phyloP scores from a whole-genome alignment of 2,113 vertebrate species.

The Aphyosemion australe region DNA sequence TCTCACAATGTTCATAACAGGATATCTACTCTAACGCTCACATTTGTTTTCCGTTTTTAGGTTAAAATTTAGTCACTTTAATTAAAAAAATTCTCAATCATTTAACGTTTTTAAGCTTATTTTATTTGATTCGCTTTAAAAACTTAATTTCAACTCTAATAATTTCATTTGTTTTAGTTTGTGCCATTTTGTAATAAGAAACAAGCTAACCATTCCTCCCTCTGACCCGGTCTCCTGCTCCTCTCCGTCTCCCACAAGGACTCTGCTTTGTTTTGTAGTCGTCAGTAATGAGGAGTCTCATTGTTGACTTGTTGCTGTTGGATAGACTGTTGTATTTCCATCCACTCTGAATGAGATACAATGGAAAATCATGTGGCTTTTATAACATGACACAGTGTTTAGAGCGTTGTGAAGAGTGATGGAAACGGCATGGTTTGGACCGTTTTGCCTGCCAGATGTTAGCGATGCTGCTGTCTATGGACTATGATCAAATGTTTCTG shows the following conservation, averaged over 20 bases:
- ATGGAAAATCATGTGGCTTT: constrained; percentile 47
- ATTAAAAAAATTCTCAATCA: no score
- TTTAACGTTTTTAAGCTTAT: neutral
- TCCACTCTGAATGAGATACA: constrained; percentile 55
- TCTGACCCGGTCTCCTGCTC: constrained; percentile 32
- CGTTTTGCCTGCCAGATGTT: constrained; percentile 34
- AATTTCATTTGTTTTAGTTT: neutral
- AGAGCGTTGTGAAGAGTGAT: constrained; percentile 11
- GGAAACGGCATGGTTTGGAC: constrained; percentile 44
- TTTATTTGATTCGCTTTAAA: neutral
- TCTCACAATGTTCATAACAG: neutral
- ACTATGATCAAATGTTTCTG: constrained; percentile 33
- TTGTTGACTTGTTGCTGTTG: constrained; percentile 43
- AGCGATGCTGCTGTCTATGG: constrained; percentile 21
- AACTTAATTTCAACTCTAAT: neutral
- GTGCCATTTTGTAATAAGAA: constrained; percentile 6
- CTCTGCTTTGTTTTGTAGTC: constrained; percentile 47
- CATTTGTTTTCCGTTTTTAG: constrained; percentile 8
- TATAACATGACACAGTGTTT: constrained; percentile 31
- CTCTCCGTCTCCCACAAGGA: constrained; percentile 28
- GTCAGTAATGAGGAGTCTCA: constrained; percentile 51
- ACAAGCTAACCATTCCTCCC: constrained; percentile 23
- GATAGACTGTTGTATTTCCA: constrained; percentile 63
- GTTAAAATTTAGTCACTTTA: neutral
- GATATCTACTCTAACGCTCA: constrained; percentile 1